A percentile compares a stretch with the other conserved stretches of the same genome.
These are phyloP conservation scores for Brachionus calyciflorus DNA, from an alignment of 1,140 invertebrate species.

Conservation along the genomic window DNA sequence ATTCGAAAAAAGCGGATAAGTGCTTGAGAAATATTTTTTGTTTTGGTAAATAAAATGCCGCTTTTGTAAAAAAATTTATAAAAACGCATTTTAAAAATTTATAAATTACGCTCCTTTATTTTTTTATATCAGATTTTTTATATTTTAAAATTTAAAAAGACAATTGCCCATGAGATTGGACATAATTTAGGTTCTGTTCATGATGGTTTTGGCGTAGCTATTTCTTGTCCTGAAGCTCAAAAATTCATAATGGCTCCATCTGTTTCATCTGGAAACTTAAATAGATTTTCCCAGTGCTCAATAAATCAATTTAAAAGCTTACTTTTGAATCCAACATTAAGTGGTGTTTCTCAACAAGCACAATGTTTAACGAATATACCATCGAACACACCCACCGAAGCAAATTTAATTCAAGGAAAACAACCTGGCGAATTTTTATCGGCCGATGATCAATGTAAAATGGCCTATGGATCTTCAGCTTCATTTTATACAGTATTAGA, in stretches of 20 bases:
- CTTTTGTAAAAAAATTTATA: no score
- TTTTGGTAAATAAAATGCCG: no score
- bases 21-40: no score
- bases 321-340: neutral
- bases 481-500: slow-evolving; percentile 7
- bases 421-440: neutral
- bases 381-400: neutral
- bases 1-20: no score
- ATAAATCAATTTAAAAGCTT: neutral
- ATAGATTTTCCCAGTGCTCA: slow-evolving; percentile 33
- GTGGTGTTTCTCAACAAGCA: neutral
- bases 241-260: slow-evolving; percentile 25
- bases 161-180: slow-evolving; percentile 38
- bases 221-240: neutral
- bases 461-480: slow-evolving; percentile 7
- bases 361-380: slow-evolving; percentile 5
- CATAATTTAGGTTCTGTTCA: slow-evolving; percentile 25
- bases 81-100: neutral
- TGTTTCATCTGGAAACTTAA: neutral
- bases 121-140: neutral
- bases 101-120: neutral
- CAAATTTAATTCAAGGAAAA: neutral
- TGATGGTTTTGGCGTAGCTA: neutral
- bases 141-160: no score
- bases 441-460: slow-evolving; percentile 43